Conservation (phyloP, 2,113 vertebrate genomes). For the Brachionichthys hirsutus region DNA sequence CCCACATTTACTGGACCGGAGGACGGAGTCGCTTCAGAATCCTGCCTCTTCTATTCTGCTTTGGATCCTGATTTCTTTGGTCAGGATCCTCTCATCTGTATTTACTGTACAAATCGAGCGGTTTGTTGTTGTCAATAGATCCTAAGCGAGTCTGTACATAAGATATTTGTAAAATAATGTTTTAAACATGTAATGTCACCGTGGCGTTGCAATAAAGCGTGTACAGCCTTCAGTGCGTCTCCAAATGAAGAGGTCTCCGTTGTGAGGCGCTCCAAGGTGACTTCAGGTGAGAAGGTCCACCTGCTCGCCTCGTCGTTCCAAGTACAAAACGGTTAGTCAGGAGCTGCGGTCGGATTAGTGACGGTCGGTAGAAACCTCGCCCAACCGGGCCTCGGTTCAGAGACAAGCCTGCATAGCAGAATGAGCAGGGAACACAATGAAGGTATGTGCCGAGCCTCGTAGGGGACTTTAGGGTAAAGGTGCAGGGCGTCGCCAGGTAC, state of each 20-base stretch:
- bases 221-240: conserved; percentile 51
- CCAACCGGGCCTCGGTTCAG: too few relatives aligned
- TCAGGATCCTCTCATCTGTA: conserved; percentile 63
- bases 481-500: too few relatives aligned
- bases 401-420: too few relatives aligned
- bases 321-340: too few relatives aligned
- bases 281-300: too few relatives aligned
- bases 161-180: conserved; percentile 79
- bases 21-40: conserved; percentile 5
- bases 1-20: not conserved
- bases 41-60: conserved; percentile 29
- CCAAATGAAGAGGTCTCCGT: not conserved
- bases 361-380: too few relatives aligned
- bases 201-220: conserved; percentile 73
- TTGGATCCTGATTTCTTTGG: conserved; percentile 53
- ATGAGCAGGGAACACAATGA: too few relatives aligned
- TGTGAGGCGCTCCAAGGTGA: too few relatives aligned
- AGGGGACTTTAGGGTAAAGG: too few relatives aligned
- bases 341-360: too few relatives aligned
- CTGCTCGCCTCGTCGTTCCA: too few relatives aligned
- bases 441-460: too few relatives aligned
- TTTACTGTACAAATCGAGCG: conserved; percentile 78
- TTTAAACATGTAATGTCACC: conserved; percentile 59
- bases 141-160: conserved; percentile 75
- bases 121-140: conserved; percentile 67